Conservation (phyloP, 1,140 invertebrate species). For the Drosophila yakuba region DNA sequence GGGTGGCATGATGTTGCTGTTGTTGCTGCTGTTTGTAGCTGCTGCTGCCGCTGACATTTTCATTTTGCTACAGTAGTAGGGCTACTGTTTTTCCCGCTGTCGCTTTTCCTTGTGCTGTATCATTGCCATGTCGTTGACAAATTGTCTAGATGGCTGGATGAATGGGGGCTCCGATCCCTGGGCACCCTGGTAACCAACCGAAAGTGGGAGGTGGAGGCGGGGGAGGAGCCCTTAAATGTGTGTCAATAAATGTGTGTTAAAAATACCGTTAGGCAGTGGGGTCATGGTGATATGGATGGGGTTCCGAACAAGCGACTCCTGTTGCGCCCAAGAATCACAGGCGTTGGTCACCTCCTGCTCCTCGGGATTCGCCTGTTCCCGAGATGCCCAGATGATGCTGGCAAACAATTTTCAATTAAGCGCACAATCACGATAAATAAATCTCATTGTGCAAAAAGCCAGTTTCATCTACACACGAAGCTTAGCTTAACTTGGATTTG, state of each 20-base stretch:
- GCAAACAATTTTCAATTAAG: constrained; percentile 82
- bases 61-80: constrained; percentile 68
- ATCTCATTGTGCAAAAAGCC: constrained; percentile 73
- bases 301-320: constrained; percentile 38
- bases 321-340: constrained; percentile 55
- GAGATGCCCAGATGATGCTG: constrained; percentile 1
- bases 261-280: constrained; percentile 61
- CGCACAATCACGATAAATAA: constrained; percentile 80
- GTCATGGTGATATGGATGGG: constrained; percentile 66
- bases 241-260: constrained; percentile 64
- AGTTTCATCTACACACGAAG: constrained; percentile 51
- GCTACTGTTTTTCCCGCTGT: constrained; percentile 58
- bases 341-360: constrained; percentile 27
- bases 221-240: constrained; percentile 42
- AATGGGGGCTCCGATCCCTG: background rate
- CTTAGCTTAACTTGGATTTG: constrained; percentile 46
- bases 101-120: constrained; percentile 41
- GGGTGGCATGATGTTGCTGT: constrained; percentile 7
- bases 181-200: background rate
- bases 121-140: constrained; percentile 71
- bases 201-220: background rate
- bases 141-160: constrained; percentile 41
- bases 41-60: constrained; percentile 65
- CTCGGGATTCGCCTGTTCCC: background rate
- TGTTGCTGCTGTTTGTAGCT: constrained; percentile 2